phyloP scores from a whole-genome alignment of 92 coral and sea anemone species.

The Zoanthus gigantus region DNA sequence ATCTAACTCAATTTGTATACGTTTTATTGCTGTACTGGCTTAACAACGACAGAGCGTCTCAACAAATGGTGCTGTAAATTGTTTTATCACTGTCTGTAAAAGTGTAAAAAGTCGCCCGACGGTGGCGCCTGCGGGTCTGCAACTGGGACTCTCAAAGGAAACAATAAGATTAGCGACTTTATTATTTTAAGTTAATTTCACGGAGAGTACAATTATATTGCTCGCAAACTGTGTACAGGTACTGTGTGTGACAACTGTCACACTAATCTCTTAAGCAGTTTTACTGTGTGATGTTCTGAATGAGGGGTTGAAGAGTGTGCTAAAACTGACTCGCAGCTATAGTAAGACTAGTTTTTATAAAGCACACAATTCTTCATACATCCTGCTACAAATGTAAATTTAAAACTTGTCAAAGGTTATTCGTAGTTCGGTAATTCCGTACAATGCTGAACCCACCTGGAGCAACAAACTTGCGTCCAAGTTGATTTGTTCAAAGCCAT shows the following conservation, averaged over 20 bases:
- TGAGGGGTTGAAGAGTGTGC: background rate
- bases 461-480: no score
- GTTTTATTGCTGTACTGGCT: background rate
- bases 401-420: no score
- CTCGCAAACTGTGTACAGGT: slow-evolving; percentile 35
- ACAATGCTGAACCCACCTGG: no score
- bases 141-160: slow-evolving; percentile 53
- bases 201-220: slow-evolving; percentile 27
- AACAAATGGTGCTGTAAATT: slow-evolving; percentile 19
- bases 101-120: slow-evolving; percentile 68
- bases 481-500: no score
- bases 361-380: no score
- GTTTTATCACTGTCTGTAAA: slow-evolving; percentile 48
- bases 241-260: slow-evolving; percentile 26
- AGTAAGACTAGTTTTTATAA: no score
- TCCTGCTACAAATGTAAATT: no score
- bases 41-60: background rate
- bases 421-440: no score
- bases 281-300: background rate
- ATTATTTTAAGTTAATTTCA: slow-evolving; percentile 60
- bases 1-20: background rate
- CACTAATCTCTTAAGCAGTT: slow-evolving; percentile 71
- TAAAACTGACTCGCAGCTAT: background rate
- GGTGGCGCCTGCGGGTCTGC: slow-evolving; percentile 88
- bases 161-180: slow-evolving; percentile 72